Base-by-base conservation (phyloP, 2,888 invertebrate species). In the Molorchus minor region DNA sequence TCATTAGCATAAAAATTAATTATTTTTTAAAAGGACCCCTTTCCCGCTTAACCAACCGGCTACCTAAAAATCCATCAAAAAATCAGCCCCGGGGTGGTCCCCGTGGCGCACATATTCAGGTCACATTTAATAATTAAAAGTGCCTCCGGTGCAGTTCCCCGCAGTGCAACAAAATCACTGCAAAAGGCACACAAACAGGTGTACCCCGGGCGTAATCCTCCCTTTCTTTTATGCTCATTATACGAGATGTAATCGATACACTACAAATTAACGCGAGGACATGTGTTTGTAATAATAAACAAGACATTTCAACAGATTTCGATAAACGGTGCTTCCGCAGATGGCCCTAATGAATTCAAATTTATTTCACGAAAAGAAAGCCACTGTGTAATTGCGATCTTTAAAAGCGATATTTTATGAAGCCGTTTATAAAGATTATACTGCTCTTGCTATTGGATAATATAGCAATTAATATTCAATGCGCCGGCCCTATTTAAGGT, bases 281-380 rank as follows among this genome's bases (percentile, higher is more conserved):
- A 74, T 70, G 68, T 75, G 75, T 64, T 49, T 68, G 58, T 53
- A 53, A 61, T 58, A 64, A 66, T 71, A 68, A 75, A 74, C 71
- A 74, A 73, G 72, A 73, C 73, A 64, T 74, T 70, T 63, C 49
- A 72, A 73, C 74, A 72, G 75, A 77, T 76, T 75, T 75, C 70
- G 67, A 72, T 73, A 71, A 65, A 62, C 58, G 64, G 65, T 59
- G 64, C 67, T 66, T 70, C 70, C 71, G 72, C 75, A 75, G 74
- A 75, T 74, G 75, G 72, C 16, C 25, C 49, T 17, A 74, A 74
- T 49, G 38, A 73, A 75, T 75, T 74, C 68, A 73, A 76, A 77
- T 73, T 73, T 72, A 71, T 70, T 73, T 72, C 67, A 62, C 69
- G 61, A 67, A n/a, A 74, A 71, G 69, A 68, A 70, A 72, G 70